Percentiles rank a stretch among this genome's conserved stretches.
phyloP scores from a whole-genome alignment of 1,140 invertebrate species.

The Sipha flava region DNA sequence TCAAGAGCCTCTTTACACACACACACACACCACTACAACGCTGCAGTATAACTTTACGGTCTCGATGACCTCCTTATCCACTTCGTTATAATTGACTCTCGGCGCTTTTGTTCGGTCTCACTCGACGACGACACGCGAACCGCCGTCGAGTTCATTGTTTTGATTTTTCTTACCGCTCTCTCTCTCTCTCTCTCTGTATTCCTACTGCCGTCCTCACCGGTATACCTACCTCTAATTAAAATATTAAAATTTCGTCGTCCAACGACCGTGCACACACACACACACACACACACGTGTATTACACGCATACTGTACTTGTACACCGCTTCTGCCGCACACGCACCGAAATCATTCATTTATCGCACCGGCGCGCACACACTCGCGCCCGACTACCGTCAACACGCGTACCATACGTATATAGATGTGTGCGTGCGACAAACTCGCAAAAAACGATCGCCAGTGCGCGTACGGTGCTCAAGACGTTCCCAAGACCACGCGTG shows the following conservation, averaged over 20 bases:
- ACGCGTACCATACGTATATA: too few relatives aligned
- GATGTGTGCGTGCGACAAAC: too few relatives aligned
- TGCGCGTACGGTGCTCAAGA: too few relatives aligned
- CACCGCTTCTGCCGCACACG: too few relatives aligned
- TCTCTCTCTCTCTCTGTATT: background rate
- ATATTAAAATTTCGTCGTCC: background rate
- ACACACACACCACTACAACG: background rate
- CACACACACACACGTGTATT: background rate
- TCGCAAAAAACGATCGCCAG: too few relatives aligned
- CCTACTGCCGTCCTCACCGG: too few relatives aligned
- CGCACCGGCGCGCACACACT: background rate
- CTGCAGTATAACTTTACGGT: background rate
- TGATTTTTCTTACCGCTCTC: background rate
- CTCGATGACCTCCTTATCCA: conserved; percentile 19
- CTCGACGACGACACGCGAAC: background rate
- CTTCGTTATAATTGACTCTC: conserved; percentile 28
- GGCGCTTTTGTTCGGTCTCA: conserved; percentile 7
- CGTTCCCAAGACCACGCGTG: background rate
- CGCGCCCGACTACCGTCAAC: too few relatives aligned
- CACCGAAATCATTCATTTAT: too few relatives aligned
- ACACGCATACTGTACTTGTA: too few relatives aligned
- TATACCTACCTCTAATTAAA: background rate
- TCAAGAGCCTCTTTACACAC: conserved; percentile 5
- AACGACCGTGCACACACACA: background rate
- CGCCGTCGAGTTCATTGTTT: background rate